Evolutionary conservation across 2,797 vertebrate species (phyloP).

Genomic region (Psittacula derbiana): DNA sequence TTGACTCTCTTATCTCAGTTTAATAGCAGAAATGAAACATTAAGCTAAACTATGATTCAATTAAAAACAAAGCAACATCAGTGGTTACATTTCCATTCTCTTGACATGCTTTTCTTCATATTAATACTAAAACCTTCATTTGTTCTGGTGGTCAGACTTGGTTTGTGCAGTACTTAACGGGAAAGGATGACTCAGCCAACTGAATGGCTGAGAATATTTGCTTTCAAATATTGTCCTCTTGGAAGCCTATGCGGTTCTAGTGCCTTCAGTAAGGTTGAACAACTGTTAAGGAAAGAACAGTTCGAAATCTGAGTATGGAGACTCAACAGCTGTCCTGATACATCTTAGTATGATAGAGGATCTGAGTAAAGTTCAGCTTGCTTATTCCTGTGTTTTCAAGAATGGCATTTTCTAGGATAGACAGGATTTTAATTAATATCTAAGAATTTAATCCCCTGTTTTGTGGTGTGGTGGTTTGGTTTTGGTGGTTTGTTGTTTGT

Average conservation of each 20-base stretch:
- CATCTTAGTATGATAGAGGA: rapidly evolving
- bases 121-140: neutral
- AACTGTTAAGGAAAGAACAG: neutral
- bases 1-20: neutral
- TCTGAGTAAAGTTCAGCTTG: neutral
- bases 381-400: neutral
- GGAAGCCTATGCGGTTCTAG: neutral
- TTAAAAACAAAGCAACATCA: neutral
- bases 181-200: neutral
- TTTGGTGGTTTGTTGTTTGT: no score
- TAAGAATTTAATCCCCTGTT: neutral
- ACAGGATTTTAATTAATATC: neutral
- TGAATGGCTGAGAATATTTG: neutral
- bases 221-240: neutral
- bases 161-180: rapidly evolving
- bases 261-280: neutral
- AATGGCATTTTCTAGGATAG: neutral
- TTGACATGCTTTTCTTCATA: neutral
- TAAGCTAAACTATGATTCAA: neutral
- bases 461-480: neutral
- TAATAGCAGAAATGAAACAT: neutral
- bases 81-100: neutral
- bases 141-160: neutral
- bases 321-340: neutral
- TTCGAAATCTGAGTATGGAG: neutral